Conservation (phyloP, 2,797 vertebrate genomes). For the Halcyon chelicuti region DNA sequence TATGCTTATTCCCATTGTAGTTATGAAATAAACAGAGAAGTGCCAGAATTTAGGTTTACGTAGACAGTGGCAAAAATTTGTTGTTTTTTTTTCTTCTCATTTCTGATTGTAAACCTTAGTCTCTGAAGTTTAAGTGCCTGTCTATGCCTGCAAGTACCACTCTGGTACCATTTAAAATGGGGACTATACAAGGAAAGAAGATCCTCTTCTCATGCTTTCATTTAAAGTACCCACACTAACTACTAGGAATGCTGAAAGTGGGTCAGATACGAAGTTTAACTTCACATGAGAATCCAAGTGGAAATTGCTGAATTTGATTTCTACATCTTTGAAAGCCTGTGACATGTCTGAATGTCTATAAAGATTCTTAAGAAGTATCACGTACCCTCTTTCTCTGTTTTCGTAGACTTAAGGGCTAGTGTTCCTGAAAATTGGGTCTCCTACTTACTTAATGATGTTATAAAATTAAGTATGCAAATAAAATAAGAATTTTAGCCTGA, state of each 20-base stretch:
- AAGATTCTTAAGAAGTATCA: neutral
- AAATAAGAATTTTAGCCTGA: neutral
- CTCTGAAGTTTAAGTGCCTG: neutral
- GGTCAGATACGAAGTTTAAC: neutral
- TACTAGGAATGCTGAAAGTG: neutral
- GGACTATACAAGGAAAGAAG: neutral
- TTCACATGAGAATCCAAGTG: neutral
- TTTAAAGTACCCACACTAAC: neutral
- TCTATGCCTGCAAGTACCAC: neutral
- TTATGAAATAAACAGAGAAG: neutral
- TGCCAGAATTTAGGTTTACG: neutral
- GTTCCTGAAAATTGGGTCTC: neutral
- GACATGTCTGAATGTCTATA: neutral
- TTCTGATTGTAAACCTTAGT: neutral
- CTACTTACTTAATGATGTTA: neutral
- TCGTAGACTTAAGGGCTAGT: neutral
- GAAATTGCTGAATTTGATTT: neutral
- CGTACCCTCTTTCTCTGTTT: neutral
- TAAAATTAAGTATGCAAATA: neutral
- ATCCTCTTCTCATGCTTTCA: neutral
- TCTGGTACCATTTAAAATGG: fast-evolving
- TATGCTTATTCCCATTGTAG: neutral
- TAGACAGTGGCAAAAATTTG: neutral
- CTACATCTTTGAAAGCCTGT: neutral
- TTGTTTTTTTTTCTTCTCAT: neutral